Evolutionary conservation across 2,113 vertebrate species (phyloP).

Genomic region (Onychorhynchus coronatus): DNA sequence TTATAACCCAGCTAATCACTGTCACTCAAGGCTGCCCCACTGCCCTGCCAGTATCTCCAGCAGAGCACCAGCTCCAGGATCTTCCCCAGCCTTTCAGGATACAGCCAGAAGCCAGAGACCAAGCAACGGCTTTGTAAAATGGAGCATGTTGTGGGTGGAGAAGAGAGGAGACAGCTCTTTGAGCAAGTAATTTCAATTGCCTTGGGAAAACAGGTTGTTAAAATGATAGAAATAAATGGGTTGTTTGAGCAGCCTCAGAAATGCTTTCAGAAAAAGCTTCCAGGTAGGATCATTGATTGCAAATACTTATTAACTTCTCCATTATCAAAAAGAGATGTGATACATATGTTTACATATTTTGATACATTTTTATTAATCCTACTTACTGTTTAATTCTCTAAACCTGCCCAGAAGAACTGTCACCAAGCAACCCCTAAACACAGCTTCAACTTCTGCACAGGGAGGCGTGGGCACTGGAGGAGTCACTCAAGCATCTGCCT

Average conservation of each 20-base stretch:
- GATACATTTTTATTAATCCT: conserved; percentile 10
- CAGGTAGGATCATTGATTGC: conserved; percentile 28
- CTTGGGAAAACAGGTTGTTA: conserved; percentile 38
- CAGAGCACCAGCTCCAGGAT: not conserved
- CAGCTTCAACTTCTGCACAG: not conserved
- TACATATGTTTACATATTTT: conserved; percentile 40
- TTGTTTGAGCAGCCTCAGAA: conserved; percentile 16
- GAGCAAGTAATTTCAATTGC: conserved; percentile 18
- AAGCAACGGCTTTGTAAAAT: not conserved
- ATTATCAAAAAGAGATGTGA: conserved; percentile 6
- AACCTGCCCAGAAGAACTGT: not conserved
- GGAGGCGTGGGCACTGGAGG: not conserved
- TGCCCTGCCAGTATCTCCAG: not conserved
- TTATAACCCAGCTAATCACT: not conserved
- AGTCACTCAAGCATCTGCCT: not conserved
- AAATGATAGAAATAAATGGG: conserved; percentile 45
- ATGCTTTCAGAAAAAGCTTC: conserved; percentile 12
- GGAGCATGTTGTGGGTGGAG: not conserved
- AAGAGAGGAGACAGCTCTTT: not conserved
- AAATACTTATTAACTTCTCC: conserved; percentile 45
- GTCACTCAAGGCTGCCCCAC: not conserved
- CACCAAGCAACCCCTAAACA: not conserved
- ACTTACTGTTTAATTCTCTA: not conserved
- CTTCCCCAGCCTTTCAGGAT: not conserved
- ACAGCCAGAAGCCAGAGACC: not conserved